Conservation (phyloP, 2,888 invertebrate genomes). For the Caenorhabditis japonica region DNA sequence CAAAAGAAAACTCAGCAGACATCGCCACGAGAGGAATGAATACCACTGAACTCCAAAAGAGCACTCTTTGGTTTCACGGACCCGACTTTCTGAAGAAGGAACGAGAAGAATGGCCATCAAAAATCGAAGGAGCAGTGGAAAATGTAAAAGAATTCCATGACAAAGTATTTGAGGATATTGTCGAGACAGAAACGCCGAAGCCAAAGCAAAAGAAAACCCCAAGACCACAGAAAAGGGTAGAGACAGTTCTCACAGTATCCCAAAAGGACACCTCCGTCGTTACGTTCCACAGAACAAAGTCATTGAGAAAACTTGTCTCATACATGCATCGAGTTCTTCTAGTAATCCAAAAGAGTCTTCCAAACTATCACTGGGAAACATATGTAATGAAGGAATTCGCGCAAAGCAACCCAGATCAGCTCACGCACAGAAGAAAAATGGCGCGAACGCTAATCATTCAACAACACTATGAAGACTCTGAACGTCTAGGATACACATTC, state of each 20-base stretch:
- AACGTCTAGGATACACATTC: too few relatives aligned
- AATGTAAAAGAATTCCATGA: background rate
- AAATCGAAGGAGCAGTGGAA: background rate
- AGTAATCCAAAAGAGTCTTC: background rate
- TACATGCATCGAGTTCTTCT: background rate
- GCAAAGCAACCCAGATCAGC: too few relatives aligned
- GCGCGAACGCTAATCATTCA: background rate
- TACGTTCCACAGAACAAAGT: background rate
- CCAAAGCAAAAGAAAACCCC: too few relatives aligned
- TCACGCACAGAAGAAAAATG: too few relatives aligned
- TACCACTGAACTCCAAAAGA: background rate
- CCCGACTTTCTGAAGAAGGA: background rate
- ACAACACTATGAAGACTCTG: background rate
- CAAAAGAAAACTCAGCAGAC: constrained; percentile 73
- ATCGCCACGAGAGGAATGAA: constrained; percentile 6
- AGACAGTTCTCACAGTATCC: background rate
- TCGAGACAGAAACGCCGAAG: background rate
- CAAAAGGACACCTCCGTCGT: background rate
- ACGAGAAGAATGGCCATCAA: background rate
- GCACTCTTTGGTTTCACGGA: background rate
- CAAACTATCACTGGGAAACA: background rate
- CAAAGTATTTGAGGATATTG: background rate
- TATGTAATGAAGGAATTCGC: background rate
- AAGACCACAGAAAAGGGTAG: background rate
- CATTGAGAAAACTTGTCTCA: constrained; percentile 1